Percentiles rank a stretch among this genome's conserved stretches.
Evolutionary conservation across 2,888 invertebrate genomes (phyloP).

Genomic region (Acheta domesticus): DNA sequence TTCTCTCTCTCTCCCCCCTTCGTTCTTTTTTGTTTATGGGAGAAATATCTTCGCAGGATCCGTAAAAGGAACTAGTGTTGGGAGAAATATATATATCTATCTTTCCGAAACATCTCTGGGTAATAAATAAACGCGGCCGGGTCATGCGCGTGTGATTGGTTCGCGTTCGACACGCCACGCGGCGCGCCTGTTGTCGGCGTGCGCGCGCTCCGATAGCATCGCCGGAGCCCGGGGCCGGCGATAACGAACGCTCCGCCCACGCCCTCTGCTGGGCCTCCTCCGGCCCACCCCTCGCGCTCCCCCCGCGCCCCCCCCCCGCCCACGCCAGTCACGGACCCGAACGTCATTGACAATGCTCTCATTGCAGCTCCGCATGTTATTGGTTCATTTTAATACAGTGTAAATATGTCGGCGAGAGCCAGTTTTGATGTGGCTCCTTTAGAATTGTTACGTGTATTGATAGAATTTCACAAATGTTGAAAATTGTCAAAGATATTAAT

Average conservation of each 20-base stretch:
- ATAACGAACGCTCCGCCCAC: neutral
- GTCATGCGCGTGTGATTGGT: slow-evolving; percentile 18
- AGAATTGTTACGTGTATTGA: too few species aligned
- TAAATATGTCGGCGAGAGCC: too few species aligned
- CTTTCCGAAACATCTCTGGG: slow-evolving; percentile 5
- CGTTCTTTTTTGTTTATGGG: neutral
- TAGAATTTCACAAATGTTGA: too few species aligned
- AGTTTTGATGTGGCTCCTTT: too few species aligned
- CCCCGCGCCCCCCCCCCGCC: neutral
- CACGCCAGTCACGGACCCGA: too few species aligned
- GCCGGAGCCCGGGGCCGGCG: neutral
- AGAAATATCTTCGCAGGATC: slow-evolving; percentile 18
- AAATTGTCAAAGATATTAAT: too few species aligned
- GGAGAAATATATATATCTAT: slow-evolving; percentile 8
- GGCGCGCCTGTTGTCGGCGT: neutral
- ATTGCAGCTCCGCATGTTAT: neutral
- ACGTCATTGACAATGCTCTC: neutral
- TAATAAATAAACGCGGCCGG: neutral
- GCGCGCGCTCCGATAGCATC: neutral
- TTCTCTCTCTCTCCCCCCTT: neutral
- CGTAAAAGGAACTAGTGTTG: slow-evolving; percentile 11
- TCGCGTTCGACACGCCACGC: slow-evolving; percentile 9
- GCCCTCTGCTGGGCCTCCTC: neutral
- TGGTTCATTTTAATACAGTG: too few species aligned
- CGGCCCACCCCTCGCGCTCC: neutral